Base-by-base conservation (phyloP, 2,797 vertebrate genomes). In the Typhlichthys subterraneus region DNA sequence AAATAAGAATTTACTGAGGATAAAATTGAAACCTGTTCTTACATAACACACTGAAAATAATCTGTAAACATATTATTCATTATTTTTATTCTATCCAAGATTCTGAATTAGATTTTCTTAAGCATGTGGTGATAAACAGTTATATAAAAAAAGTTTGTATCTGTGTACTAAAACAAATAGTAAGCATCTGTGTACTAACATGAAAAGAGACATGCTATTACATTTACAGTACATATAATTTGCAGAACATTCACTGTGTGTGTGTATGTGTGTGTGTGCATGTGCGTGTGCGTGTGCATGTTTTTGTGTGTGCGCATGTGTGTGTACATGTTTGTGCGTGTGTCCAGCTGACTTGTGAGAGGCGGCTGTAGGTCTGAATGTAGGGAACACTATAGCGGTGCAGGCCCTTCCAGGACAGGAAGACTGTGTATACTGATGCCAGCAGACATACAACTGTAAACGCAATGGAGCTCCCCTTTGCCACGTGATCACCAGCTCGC, bases 321-420 rank as follows among this genome's bases (percentile, higher is more conserved):
- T 31, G 9, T 11, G 53, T 53, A 13, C 57, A 17, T 13, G 33
- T 45, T 17, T 31, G 48, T 61, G 11, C 13, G 29, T 48, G 33
- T 31, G 15, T 9, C n/a, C 0, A 47, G 42, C 47, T 67, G 63
- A 85, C 88, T 88, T 92, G 85, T 64, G 79, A 13, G 50, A 92
- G 5, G 1, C 69, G 77, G 59, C 62, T 84, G 84, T 93, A 91
- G 69, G 74, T 29, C 67, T 85, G 85, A 46, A 17, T 52, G 12
- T 72, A 53, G 15, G 75, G 56, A 4, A 77, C 3, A 51, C 88
- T 84, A 75, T 92, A 92, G 71, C 77, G 85, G 0, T 49, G 77
- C 4, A 92, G 80, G 69, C 91, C 93, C 76, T 85, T 91, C 88
- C 92, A 92, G 64, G 87, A 87, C 56, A 93, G 76, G 60, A 93